These are phyloP conservation scores for Rousettus leschenaultii DNA, from an alignment of 2,113 vertebrate genomes.

Conservation along the genomic window DNA sequence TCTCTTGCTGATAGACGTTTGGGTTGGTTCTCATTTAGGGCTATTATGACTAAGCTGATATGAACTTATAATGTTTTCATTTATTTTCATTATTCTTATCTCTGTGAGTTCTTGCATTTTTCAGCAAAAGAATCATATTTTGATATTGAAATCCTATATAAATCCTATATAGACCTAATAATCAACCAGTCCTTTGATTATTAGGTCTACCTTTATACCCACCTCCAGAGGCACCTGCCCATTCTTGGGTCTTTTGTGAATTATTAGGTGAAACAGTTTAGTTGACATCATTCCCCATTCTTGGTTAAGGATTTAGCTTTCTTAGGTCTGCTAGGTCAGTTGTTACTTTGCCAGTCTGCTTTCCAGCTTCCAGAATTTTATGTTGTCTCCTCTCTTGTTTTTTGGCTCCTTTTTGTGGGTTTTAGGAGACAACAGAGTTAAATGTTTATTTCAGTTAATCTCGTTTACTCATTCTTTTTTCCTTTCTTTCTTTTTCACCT, in stretches of 20 bases:
- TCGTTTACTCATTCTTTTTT: background rate
- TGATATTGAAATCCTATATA: background rate
- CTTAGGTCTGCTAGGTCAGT: background rate
- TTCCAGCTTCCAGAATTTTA: constrained; percentile 22
- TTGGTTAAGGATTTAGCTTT: background rate
- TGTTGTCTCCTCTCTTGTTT: background rate
- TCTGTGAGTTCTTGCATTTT: background rate
- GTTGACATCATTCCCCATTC: background rate
- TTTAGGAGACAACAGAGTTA: constrained; percentile 23
- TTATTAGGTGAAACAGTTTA: background rate
- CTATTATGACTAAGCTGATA: background rate
- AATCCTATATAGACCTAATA: too few species aligned
- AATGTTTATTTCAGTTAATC: background rate
- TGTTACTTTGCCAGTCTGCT: background rate
- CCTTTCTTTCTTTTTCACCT: background rate
- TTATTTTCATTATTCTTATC: constrained; percentile 26
- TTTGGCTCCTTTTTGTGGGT: background rate
- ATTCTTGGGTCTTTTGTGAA: background rate
- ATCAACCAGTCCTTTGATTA: background rate
- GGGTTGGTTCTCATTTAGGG: background rate
- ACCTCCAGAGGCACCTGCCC: background rate
- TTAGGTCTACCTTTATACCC: background rate
- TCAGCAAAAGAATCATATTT: background rate
- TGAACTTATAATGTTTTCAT: background rate
- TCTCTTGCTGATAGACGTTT: background rate